Conservation (phyloP, 2,113 vertebrate genomes). For the Progne subis region DNA sequence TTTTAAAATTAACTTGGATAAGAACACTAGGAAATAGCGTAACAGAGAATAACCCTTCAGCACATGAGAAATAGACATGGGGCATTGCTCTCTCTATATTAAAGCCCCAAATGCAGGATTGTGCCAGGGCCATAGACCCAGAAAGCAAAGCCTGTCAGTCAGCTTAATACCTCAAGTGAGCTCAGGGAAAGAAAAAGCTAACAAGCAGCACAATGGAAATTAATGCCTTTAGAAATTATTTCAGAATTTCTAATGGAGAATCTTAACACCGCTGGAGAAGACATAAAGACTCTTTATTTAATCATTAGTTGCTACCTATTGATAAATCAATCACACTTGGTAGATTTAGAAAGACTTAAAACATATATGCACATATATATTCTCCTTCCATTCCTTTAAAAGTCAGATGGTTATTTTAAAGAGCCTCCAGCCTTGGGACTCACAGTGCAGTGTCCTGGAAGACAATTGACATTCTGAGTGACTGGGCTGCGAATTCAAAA, state of each 20-base stretch:
- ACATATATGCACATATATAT: not conserved
- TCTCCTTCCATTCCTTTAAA: constrained; percentile 55
- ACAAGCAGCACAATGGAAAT: not conserved
- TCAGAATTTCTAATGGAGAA: not conserved
- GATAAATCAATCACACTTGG: constrained; percentile 20
- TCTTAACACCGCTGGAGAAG: not conserved
- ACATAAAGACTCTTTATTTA: not conserved
- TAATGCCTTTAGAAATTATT: not conserved
- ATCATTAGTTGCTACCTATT: not conserved
- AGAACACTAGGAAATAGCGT: not conserved
- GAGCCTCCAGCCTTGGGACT: constrained; percentile 61
- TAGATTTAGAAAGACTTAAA: not conserved
- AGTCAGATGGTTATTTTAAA: constrained; percentile 64
- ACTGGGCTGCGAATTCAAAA: constrained; percentile 69
- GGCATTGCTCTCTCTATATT: not conserved
- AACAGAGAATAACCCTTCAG: not conserved
- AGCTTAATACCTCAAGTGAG: not conserved
- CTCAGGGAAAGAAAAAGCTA: not conserved
- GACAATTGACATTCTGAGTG: constrained; percentile 74
- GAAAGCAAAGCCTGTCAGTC: not conserved
- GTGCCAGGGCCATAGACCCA: not conserved
- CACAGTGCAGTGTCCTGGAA: constrained; percentile 66
- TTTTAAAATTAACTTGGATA: not conserved
- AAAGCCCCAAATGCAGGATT: not conserved
- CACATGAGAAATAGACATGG: not conserved